Base-by-base conservation (phyloP, 2,888 invertebrate species). In the Hemicrepidius hirtus region DNA sequence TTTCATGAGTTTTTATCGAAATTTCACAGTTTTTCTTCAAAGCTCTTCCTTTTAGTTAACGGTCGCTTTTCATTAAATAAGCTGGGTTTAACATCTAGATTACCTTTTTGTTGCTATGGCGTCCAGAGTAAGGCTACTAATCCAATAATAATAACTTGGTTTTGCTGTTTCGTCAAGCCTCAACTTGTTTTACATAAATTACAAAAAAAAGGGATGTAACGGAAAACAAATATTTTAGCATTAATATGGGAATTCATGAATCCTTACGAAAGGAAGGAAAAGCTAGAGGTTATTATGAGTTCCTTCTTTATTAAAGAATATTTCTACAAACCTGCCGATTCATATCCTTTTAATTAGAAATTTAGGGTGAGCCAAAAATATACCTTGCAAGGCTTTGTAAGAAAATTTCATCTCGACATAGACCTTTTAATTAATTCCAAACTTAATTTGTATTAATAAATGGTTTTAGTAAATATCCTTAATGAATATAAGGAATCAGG, bases 361-460 rank as follows among this genome's bases (percentile, higher is more conserved):
- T 13, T 16, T 12, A 37, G 37, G 13, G 10, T 12, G 12, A 35
- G 57, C 37, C 13, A 37, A 35, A 55, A 37, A 37, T 37, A 57
- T 20, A 57, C 20, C 57, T 2, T 35, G 16, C 20, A 21, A 10
- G 28, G 20, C 13, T 9, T 13, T 20, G 16, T 18, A 57, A 32
- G 40, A 40, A 60, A 60, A 37, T 12, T 18, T 10, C 24, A 9
- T 44, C 12, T 21, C 0, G 7, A 10, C 37, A 21, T 5, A 16
- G 0, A 20, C 41, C 28, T 13, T 28, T 44, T 44, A 41, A 60
- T 60, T 60, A 60, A 28, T 60, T 60, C 7, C 24, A 21, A 16
- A 21, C 16, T n/a, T 44, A 60, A 60, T 60, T 44, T 60, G 41
- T 59, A 60, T 60, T 60, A 20, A 41, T 41, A 60, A 44, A 60